Percentiles rank a stretch among this genome's conserved stretches.
Evolutionary conservation across 2,113 vertebrate genomes (phyloP).

Genomic region (Lophochroa leadbeateri): DNA sequence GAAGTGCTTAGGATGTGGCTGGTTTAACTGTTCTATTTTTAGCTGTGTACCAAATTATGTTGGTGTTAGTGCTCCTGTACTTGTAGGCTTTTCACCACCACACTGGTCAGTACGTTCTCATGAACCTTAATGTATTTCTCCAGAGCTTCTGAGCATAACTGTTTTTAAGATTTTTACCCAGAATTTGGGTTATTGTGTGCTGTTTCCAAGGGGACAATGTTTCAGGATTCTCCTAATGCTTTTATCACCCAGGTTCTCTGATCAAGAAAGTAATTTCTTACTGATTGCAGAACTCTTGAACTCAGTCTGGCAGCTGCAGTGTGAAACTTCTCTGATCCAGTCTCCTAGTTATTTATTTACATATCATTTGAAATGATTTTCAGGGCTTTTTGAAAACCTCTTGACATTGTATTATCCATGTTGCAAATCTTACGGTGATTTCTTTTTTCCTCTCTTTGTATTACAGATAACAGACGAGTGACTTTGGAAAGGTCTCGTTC

Average conservation of each 20-base stretch:
- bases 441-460: slow-evolving; percentile 69
- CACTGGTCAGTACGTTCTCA: neutral
- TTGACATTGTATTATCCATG: slow-evolving; percentile 59
- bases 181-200: slow-evolving; percentile 47
- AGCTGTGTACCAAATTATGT: neutral
- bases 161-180: slow-evolving; percentile 40
- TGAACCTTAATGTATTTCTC: slow-evolving; percentile 24
- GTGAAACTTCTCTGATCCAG: slow-evolving; percentile 79
- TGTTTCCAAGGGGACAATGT: slow-evolving; percentile 68
- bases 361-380: slow-evolving; percentile 77
- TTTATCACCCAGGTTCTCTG: slow-evolving; percentile 74
- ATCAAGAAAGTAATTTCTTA: slow-evolving; percentile 79
- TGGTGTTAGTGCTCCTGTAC: neutral
- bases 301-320: slow-evolving; percentile 72
- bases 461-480: slow-evolving; percentile 90
- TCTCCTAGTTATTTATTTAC: slow-evolving; percentile 78
- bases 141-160: slow-evolving; percentile 11
- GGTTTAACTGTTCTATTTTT: slow-evolving; percentile 64
- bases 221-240: slow-evolving; percentile 70
- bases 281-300: slow-evolving; percentile 82
- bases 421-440: slow-evolving; percentile 64
- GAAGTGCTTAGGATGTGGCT: slow-evolving; percentile 51
- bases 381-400: slow-evolving; percentile 70
- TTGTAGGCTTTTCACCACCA: neutral
- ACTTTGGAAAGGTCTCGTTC: slow-evolving; percentile 96